Percentiles rank a stretch among this genome's conserved stretches.
Conservation (phyloP, 2,888 invertebrate genomes). For the Agriotes lineatus region DNA sequence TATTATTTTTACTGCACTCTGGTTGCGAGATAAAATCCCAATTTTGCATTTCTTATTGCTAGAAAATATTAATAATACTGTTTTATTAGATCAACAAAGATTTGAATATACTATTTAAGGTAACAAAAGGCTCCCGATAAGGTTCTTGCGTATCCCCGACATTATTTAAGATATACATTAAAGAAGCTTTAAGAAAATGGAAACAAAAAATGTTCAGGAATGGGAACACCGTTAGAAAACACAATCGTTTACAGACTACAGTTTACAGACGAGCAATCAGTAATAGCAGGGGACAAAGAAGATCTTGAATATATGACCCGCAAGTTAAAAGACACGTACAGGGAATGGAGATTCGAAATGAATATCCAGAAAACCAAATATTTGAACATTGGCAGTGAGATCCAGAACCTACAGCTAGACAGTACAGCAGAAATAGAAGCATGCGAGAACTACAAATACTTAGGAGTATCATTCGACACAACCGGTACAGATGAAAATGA, state of each 20-base stretch:
- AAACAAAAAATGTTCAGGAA: too few species aligned
- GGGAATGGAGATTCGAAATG: conserved; percentile 1
- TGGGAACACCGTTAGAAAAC: conserved; percentile 9
- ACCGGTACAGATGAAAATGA: conserved; percentile 19
- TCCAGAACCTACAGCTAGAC: conserved; percentile 15
- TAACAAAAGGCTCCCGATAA: background rate
- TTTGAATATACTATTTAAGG: background rate
- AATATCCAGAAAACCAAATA: conserved; percentile 18
- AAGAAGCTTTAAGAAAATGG: background rate
- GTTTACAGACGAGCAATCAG: background rate
- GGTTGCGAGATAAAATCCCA: too few species aligned
- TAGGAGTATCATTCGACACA: conserved; percentile 4
- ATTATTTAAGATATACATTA: background rate
- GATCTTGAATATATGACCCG: background rate
- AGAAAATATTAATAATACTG: too few species aligned
- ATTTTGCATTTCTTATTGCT: too few species aligned
- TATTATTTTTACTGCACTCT: too few species aligned
- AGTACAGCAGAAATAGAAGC: conserved; percentile 8
- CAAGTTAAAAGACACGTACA: background rate
- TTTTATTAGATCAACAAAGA: too few species aligned
- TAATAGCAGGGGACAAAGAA: background rate
- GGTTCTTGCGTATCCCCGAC: conserved; percentile 1
- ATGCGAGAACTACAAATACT: conserved; percentile 10
- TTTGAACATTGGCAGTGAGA: conserved; percentile 10
- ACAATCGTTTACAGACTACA: conserved; percentile 12